phyloP scores from a whole-genome alignment of 2,888 invertebrate species.

The Axea sp. region DNA sequence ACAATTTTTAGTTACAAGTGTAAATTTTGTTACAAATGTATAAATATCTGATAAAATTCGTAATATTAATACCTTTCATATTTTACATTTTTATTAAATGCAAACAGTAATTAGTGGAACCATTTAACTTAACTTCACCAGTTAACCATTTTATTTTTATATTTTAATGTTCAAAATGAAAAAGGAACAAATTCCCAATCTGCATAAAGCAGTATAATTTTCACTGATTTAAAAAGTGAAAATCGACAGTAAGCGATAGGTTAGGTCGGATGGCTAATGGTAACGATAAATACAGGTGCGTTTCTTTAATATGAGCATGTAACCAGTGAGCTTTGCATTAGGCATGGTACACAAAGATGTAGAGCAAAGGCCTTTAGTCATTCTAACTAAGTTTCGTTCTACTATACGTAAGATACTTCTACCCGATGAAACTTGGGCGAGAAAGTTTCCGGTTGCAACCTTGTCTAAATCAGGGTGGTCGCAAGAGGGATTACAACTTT shows the following conservation, averaged over 20 bases:
- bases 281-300: slow-evolving; percentile 24
- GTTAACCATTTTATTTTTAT: too few species aligned
- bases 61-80: too few species aligned
- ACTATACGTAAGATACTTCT: slow-evolving; percentile 37
- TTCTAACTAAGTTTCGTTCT: slow-evolving; percentile 62
- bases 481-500: slow-evolving; percentile 74
- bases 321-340: slow-evolving; percentile 20
- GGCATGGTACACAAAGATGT: slow-evolving; percentile 29
- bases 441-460: slow-evolving; percentile 69
- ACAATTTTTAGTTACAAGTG: too few species aligned
- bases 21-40: too few species aligned
- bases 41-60: too few species aligned
- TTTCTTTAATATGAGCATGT: slow-evolving; percentile 6
- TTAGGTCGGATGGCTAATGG: not conserved
- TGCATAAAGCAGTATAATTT: too few species aligned
- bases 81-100: too few species aligned
- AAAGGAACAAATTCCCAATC: too few species aligned
- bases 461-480: slow-evolving; percentile 71
- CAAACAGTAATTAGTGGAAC: too few species aligned
- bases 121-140: too few species aligned
- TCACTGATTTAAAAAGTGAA: too few species aligned
- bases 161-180: too few species aligned
- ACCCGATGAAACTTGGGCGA: slow-evolving; percentile 67
- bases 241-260: not conserved
- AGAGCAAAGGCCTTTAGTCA: slow-evolving; percentile 62